A percentile compares a stretch with the other conserved stretches of the same genome.
Conservation (phyloP, 1,140 invertebrate genomes). For the Pissodes strobi region DNA sequence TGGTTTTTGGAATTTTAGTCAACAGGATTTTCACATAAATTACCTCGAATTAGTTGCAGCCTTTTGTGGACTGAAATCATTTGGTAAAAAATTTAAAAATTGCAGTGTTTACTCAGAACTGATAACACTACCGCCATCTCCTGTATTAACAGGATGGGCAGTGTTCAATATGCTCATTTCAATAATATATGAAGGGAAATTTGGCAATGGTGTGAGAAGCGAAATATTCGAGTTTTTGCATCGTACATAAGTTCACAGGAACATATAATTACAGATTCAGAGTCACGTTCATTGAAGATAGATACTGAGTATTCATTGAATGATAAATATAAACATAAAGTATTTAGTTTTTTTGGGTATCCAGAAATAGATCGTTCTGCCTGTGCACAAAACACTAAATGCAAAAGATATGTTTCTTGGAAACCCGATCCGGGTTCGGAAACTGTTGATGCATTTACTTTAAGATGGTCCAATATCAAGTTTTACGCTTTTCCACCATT, state of each 20-base stretch:
- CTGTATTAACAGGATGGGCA: no score
- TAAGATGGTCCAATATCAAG: slow-evolving; percentile 1
- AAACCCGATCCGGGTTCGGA: neutral
- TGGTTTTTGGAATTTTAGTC: no score
- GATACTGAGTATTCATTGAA: no score
- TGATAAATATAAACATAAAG: no score
- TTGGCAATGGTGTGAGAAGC: no score
- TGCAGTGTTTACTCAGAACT: neutral
- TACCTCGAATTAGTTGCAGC: neutral
- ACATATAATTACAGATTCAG: neutral
- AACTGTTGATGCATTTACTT: slow-evolving; percentile 19
- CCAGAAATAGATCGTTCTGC: no score
- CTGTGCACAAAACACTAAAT: no score
- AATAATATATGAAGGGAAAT: neutral
- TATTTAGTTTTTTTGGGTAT: neutral
- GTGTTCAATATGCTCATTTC: no score
- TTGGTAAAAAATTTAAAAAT: neutral
- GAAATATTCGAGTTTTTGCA: neutral
- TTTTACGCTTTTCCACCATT: no score
- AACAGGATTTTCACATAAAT: no score
- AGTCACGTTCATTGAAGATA: neutral
- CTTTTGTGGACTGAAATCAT: no score
- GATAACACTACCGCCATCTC: neutral
- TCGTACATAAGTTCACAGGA: neutral
- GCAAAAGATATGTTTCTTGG: slow-evolving; percentile 27